phyloP scores from a whole-genome alignment of 2,797 vertebrate species.

The Semotilus atromaculatus region DNA sequence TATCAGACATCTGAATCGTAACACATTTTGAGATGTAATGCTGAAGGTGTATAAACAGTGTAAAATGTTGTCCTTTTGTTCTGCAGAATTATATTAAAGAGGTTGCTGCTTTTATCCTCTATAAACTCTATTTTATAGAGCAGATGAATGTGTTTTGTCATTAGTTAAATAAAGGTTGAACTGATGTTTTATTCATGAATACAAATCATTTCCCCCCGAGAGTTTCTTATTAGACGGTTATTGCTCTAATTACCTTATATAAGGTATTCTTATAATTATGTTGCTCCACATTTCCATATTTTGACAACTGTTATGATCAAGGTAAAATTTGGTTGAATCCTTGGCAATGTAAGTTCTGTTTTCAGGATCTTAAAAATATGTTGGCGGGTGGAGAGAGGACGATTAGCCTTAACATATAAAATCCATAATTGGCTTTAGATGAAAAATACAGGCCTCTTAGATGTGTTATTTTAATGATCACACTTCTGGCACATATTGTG shows the following conservation, averaged over 20 bases:
- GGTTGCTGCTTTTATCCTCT: not conserved
- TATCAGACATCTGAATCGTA: not conserved
- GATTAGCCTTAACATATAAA: conserved; percentile 21
- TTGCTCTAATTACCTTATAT: conserved; percentile 28
- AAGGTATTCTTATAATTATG: not conserved
- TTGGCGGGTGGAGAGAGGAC: not conserved
- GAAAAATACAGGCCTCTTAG: conserved; percentile 16
- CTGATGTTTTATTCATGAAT: conserved; percentile 31
- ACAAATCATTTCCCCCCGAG: conserved; percentile 2
- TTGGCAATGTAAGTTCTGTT: not conserved
- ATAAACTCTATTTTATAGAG: not conserved
- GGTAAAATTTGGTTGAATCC: not conserved
- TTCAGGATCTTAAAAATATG: not conserved
- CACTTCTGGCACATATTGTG: conserved; percentile 13
- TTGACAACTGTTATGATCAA: conserved; percentile 4
- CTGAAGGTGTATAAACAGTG: not conserved
- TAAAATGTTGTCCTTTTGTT: not conserved
- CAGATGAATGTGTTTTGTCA: conserved; percentile 6
- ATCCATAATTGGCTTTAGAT: conserved; percentile 7
- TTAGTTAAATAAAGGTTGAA: not conserved
- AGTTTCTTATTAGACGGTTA: conserved; percentile 7
- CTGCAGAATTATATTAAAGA: not conserved
- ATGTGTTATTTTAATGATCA: conserved; percentile 37
- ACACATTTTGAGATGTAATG: not conserved
- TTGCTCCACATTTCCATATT: conserved; percentile 21